Percentiles rank a stretch among this genome's conserved stretches.
Conservation (phyloP, 2,888 invertebrate genomes). For the Hydriomena furcata region DNA sequence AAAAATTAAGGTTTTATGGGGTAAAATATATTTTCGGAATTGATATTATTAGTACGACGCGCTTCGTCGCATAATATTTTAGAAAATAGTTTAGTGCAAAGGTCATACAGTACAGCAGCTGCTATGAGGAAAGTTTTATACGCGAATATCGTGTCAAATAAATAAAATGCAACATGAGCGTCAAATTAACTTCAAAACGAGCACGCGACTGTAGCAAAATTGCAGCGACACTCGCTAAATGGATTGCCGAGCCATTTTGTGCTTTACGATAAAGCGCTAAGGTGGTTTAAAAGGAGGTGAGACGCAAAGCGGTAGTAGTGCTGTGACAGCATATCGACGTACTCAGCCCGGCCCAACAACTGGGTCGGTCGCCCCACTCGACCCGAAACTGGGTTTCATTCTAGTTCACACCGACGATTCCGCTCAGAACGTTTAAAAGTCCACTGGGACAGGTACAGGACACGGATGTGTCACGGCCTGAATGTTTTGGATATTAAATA, state of each 20-base stretch:
- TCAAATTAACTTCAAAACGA: conserved; percentile 55
- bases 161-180: conserved; percentile 61
- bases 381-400: conserved; percentile 53
- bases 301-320: conserved; percentile 41
- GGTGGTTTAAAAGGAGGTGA: conserved; percentile 37
- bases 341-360: conserved; percentile 49
- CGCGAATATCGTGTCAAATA: conserved; percentile 51
- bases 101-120: conserved; percentile 44
- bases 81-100: conserved; percentile 43
- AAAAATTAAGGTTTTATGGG: no score
- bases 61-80: conserved; percentile 20
- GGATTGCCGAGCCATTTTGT: conserved; percentile 41
- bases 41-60: no score
- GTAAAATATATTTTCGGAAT: no score
- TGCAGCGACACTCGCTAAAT: conserved; percentile 33
- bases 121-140: conserved; percentile 58
- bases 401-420: conserved; percentile 49
- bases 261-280: conserved; percentile 43
- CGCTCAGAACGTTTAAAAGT: conserved; percentile 43
- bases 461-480: conserved; percentile 26
- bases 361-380: conserved; percentile 70
- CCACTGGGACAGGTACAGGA: conserved; percentile 37
- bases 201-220: conserved; percentile 53
- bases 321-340: conserved; percentile 64
- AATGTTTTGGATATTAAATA: conserved; percentile 31